Percentiles rank a stretch among this genome's conserved stretches.
These are phyloP conservation scores for Patella vulgata DNA, from an alignment of 1,140 invertebrate genomes.

Conservation along the genomic window DNA sequence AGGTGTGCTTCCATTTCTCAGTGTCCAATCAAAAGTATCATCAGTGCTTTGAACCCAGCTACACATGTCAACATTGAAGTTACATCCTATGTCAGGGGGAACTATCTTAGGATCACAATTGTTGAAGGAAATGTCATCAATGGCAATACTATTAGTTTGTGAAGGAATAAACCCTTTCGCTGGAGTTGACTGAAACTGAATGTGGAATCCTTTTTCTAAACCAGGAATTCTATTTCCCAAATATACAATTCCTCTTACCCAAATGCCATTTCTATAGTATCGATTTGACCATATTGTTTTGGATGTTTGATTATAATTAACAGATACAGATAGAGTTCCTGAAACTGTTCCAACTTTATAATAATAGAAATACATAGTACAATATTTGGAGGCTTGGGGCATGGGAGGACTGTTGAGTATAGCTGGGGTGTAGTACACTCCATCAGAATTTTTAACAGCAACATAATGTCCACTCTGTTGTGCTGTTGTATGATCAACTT, in stretches of 20 bases:
- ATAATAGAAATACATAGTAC: constrained; percentile 72
- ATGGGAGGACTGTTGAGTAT: constrained; percentile 50
- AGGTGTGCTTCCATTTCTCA: constrained; percentile 34
- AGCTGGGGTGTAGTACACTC: constrained; percentile 49
- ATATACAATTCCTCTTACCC: constrained; percentile 41
- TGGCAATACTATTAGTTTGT: constrained; percentile 39
- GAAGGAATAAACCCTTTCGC: constrained; percentile 28
- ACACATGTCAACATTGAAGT: constrained; percentile 50
- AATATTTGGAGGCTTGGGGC: constrained; percentile 42
- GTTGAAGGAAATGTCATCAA: constrained; percentile 57
- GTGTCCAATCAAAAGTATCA: constrained; percentile 54
- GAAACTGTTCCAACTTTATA: constrained; percentile 76
- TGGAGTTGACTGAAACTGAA: constrained; percentile 38
- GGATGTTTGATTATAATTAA: constrained; percentile 33
- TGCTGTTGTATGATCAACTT: constrained; percentile 42
- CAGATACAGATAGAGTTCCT: constrained; percentile 39
- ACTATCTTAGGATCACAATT: constrained; percentile 41
- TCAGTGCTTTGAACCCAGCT: constrained; percentile 38
- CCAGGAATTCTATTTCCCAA: constrained; percentile 42
- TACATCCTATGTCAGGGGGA: constrained; percentile 38
- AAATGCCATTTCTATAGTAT: constrained; percentile 28
- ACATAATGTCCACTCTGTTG: constrained; percentile 48
- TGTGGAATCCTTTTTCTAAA: constrained; percentile 18
- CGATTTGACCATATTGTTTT: constrained; percentile 19
- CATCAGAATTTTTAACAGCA: constrained; percentile 49